phyloP scores from a whole-genome alignment of 2,113 vertebrate genomes.

The Bostrychus sinensis region DNA sequence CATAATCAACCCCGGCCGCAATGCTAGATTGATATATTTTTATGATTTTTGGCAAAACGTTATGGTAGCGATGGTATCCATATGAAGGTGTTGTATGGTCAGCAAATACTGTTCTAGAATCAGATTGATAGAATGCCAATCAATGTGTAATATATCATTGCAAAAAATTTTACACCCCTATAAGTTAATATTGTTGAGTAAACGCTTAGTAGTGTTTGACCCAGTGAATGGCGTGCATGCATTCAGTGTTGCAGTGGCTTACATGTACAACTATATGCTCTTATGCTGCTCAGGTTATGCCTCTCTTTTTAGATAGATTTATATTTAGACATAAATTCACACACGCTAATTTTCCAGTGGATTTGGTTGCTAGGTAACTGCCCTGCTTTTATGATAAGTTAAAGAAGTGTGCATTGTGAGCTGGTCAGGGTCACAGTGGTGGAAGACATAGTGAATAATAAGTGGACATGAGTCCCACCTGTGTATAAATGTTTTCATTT shows the following conservation, averaged over 20 bases:
- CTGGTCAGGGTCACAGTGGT: slow-evolving; percentile 16
- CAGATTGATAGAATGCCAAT: too few relatives aligned
- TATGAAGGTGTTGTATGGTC: too few relatives aligned
- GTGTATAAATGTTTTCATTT: neutral
- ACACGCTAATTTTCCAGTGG: slow-evolving; percentile 34
- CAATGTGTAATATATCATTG: too few relatives aligned
- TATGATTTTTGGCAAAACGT: too few relatives aligned
- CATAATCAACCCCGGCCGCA: too few relatives aligned
- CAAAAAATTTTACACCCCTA: too few relatives aligned
- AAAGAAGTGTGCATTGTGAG: slow-evolving; percentile 39
- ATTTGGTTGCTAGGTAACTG: slow-evolving; percentile 61
- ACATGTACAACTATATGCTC: slow-evolving; percentile 17
- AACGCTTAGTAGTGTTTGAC: neutral
- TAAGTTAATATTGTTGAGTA: too few relatives aligned
- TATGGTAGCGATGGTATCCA: too few relatives aligned
- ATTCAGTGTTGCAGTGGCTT: neutral
- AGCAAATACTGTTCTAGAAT: too few relatives aligned
- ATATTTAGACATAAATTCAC: slow-evolving; percentile 35
- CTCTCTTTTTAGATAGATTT: slow-evolving; percentile 23
- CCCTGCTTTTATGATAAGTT: slow-evolving; percentile 35
- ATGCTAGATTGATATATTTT: too few relatives aligned
- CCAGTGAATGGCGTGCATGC: neutral
- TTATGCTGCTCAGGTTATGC: slow-evolving; percentile 12
- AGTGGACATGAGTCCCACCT: neutral
- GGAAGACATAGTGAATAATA: neutral